phyloP scores from a whole-genome alignment of 2,113 vertebrate species.

The Ctenomys sociabilis region DNA sequence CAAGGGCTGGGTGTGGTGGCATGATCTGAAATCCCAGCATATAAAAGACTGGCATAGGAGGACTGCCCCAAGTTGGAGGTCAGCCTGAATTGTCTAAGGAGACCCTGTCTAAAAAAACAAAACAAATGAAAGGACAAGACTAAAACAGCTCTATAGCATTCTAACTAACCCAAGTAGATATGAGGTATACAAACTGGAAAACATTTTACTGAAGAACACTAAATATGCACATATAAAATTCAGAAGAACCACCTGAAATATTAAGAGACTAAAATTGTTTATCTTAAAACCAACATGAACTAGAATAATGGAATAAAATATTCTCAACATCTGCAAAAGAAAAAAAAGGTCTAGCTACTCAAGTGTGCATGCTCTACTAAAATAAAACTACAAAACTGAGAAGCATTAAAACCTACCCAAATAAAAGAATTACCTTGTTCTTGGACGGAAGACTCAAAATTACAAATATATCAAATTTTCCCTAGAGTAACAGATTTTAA shows the following conservation, averaged over 20 bases:
- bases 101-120: not conserved
- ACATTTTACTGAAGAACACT: not conserved
- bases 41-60: too few species aligned
- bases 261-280: not conserved
- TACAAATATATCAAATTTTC: not conserved
- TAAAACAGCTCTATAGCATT: not conserved
- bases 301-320: not conserved
- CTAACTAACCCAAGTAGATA: not conserved
- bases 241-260: not conserved
- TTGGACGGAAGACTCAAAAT: not conserved
- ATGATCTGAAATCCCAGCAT: too few species aligned
- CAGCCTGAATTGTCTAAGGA: too few species aligned
- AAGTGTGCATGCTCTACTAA: not conserved
- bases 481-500: not conserved
- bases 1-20: too few species aligned
- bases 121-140: not conserved
- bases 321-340: not conserved
- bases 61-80: too few species aligned
- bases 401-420: not conserved
- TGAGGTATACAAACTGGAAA: not conserved
- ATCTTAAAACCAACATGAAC: not conserved
- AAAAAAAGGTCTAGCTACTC: constrained; percentile 1
- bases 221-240: not conserved
- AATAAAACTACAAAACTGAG: not conserved
- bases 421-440: not conserved